Base-by-base conservation (phyloP, 2,888 invertebrate genomes). In the Stenchaetothrips biformis region DNA sequence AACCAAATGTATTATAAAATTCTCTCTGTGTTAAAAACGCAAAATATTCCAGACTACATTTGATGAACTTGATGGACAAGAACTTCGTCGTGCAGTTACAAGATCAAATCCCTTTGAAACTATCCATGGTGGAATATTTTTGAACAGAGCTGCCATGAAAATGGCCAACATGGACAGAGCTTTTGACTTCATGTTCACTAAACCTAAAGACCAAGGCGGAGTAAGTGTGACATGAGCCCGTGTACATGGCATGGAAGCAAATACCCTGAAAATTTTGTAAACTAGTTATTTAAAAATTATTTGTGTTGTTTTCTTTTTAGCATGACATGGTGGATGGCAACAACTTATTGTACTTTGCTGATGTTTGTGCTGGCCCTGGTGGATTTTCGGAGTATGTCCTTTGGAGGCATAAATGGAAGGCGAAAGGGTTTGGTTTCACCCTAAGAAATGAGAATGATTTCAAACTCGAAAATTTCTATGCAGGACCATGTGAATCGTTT, bases 361-460 rank as follows among this genome's bases (percentile, higher is more conserved):
- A 99, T 87, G 94, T 99, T 0, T 99, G 99, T 88, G 98, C 98
- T n/a, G 99, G 97, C 0, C 97, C 97, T 0, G 98, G 97, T 13
- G 97, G 97, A 0, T 98, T 98, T 87, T 95, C 96, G 8, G 99
- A 99, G 87, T 99, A 99, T 86, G 91, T 99, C 80, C 88, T 99
- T 4, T 98, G 94, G 91, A 90, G 94, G 80, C 93, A 91, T 84
- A 90, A 92, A 74, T 95, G 95, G 94, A 88, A 91, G 83, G 93
- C 95, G 13, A 98, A 98, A 89, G 99, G 97, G 37, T 98, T 98
- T 88, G 99, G 99, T 4, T 94, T 99, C 84, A 99, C 99, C 0
- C 88, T 99, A 78, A 93, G 91, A 86, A 92, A 92, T 0, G 88
- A 91, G 16, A 93, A 94, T 86, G 97, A 98, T 87, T 98, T 98